These are phyloP conservation scores for Lasioglossum albipes DNA, from an alignment of 1,140 invertebrate genomes.

Conservation along the genomic window DNA sequence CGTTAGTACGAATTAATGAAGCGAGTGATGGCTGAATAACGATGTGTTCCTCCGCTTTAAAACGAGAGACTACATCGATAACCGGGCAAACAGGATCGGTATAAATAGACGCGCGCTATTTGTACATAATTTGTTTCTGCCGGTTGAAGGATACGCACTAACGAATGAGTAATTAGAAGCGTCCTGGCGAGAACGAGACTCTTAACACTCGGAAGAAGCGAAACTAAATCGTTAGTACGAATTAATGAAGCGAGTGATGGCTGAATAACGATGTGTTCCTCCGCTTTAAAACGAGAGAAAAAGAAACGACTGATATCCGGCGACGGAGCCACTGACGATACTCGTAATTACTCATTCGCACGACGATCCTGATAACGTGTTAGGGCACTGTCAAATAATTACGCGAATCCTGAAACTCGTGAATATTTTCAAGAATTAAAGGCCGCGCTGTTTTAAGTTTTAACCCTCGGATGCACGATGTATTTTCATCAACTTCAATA, in stretches of 20 bases:
- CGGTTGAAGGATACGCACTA: background rate
- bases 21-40: conserved; percentile 1
- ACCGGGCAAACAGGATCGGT: background rate
- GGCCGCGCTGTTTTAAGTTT: background rate
- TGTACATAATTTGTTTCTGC: conserved; percentile 33
- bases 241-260: conserved; percentile 37
- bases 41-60: background rate
- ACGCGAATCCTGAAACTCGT: background rate
- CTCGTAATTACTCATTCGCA: background rate
- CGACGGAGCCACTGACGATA: background rate
- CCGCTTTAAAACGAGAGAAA: background rate
- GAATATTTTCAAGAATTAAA: background rate
- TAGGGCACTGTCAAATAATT: background rate
- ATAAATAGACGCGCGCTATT: conserved; percentile 24
- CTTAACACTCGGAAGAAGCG: background rate
- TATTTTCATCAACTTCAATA: too few species aligned
- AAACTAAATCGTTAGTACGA: conserved; percentile 29
- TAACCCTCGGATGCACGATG: background rate
- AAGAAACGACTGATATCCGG: background rate
- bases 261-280: background rate
- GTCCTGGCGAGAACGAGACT: background rate
- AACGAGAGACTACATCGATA: conserved; percentile 20
- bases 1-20: conserved; percentile 40
- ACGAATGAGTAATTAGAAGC: conserved; percentile 36
- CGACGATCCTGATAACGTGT: conserved; percentile 4